A percentile compares a stretch with the other conserved stretches of the same genome.
These are phyloP conservation scores for Troides oblongomaculatus DNA, from an alignment of 2,888 invertebrate species.

Conservation along the genomic window DNA sequence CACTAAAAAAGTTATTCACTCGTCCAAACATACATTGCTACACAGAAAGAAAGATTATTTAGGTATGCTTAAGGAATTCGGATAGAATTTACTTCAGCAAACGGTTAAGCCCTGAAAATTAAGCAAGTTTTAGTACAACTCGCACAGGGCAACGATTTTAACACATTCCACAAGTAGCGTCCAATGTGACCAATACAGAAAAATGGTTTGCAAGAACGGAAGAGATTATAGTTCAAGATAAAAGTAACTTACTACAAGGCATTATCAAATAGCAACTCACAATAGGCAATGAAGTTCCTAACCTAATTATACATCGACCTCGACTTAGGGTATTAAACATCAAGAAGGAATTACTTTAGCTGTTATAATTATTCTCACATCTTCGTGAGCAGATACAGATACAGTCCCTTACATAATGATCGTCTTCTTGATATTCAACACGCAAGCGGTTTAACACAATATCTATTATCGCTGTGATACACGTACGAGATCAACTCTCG, in stretches of 20 bases:
- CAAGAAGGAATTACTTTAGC: conserved; percentile 53
- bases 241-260: conserved; percentile 55
- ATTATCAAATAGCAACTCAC: conserved; percentile 62
- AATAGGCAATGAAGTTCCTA: conserved; percentile 57
- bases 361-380: conserved; percentile 31
- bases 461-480: conserved; percentile 80
- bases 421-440: conserved; percentile 53
- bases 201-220: neutral
- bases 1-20: conserved; percentile 52
- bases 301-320: conserved; percentile 60
- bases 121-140: neutral
- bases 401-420: conserved; percentile 39
- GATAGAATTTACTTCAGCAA: conserved; percentile 16
- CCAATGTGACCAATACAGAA: neutral
- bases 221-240: conserved; percentile 32
- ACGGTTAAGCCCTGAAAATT: conserved; percentile 6
- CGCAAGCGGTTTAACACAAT: conserved; percentile 58
- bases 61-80: conserved; percentile 32
- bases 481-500: conserved; percentile 67
- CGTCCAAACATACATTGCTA: conserved; percentile 61
- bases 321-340: conserved; percentile 45
- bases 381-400: conserved; percentile 19
- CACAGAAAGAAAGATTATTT: conserved; percentile 47
- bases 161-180: neutral
- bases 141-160: conserved; percentile 4